These are phyloP conservation scores for Aphrocallistes beatrix DNA, from an alignment of 37 sponge, comb jelly and placozoan genomes.

Conservation along the genomic window DNA sequence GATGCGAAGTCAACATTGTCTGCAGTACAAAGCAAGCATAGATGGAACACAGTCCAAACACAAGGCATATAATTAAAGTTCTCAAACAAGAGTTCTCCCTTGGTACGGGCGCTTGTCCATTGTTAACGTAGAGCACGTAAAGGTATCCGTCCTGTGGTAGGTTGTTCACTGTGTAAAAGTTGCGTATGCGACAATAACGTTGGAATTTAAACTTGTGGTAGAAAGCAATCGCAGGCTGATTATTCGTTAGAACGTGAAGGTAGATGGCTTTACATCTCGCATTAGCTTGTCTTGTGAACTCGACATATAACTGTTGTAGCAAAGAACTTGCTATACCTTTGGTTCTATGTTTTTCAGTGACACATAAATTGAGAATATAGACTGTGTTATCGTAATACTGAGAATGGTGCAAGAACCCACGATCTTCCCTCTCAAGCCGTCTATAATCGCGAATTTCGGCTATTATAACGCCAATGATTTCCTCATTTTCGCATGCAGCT, in stretches of 20 bases:
- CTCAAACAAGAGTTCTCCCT: background rate
- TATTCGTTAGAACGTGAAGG: background rate
- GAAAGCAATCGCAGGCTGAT: background rate
- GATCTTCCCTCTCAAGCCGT: background rate
- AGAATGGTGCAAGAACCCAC: background rate
- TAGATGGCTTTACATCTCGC: constrained; percentile 2
- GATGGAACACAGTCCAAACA: background rate
- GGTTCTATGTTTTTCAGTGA: background rate
- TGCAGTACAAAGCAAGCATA: background rate
- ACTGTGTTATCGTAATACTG: constrained; percentile 2
- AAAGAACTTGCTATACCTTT: background rate
- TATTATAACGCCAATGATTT: background rate
- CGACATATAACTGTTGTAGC: background rate
- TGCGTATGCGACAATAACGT: background rate
- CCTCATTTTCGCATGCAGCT: background rate
- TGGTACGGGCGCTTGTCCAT: background rate
- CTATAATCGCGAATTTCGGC: constrained; percentile 2
- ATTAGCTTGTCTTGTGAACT: background rate
- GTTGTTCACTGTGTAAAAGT: background rate
- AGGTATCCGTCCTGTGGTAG: background rate
- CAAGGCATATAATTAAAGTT: background rate
- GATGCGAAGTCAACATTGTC: background rate
- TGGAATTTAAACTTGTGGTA: background rate
- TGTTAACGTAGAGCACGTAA: background rate
- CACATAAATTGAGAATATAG: background rate